A percentile compares a stretch with the other conserved stretches of the same genome.
phyloP scores from a whole-genome alignment of 92 coral and sea anemone genomes.

The Siderastrea siderea region DNA sequence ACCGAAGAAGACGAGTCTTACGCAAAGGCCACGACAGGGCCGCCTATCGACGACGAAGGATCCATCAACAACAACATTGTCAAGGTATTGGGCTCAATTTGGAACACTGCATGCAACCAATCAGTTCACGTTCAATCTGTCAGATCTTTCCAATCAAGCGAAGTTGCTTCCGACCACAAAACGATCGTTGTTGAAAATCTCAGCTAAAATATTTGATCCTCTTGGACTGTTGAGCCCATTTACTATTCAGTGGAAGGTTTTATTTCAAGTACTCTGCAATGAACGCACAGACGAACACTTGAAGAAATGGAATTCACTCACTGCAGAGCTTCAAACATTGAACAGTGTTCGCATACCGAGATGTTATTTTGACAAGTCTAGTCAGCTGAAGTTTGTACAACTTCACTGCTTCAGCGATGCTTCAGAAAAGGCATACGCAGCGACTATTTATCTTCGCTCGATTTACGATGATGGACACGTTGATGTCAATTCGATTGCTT shows the following conservation, averaged over 20 bases:
- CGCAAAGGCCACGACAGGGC: conserved; percentile 47
- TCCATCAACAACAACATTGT: conserved; percentile 30
- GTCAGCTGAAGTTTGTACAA: conserved; percentile 29
- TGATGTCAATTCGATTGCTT: conserved; percentile 47
- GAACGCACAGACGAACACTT: conserved; percentile 15
- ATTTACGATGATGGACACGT: conserved; percentile 46
- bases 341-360: conserved; percentile 54
- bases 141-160: conserved; percentile 40
- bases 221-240: conserved; percentile 65
- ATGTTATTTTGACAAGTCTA: conserved; percentile 45
- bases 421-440: conserved; percentile 62
- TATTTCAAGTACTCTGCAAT: conserved; percentile 59
- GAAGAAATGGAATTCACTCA: conserved; percentile 56
- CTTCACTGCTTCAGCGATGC: conserved; percentile 74
- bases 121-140: conserved; percentile 44
- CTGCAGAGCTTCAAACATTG: conserved; percentile 34
- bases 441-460: conserved; percentile 62
- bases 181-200: conserved; percentile 50
- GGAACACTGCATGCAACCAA: conserved; percentile 61
- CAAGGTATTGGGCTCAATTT: conserved; percentile 64
- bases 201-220: conserved; percentile 71
- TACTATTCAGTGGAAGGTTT: conserved; percentile 47
- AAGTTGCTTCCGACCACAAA: conserved; percentile 41
- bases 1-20: conserved; percentile 62
- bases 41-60: conserved; percentile 32